phyloP scores from a whole-genome alignment of 2,113 vertebrate genomes.

The Pseudolaguvia tuberculata region DNA sequence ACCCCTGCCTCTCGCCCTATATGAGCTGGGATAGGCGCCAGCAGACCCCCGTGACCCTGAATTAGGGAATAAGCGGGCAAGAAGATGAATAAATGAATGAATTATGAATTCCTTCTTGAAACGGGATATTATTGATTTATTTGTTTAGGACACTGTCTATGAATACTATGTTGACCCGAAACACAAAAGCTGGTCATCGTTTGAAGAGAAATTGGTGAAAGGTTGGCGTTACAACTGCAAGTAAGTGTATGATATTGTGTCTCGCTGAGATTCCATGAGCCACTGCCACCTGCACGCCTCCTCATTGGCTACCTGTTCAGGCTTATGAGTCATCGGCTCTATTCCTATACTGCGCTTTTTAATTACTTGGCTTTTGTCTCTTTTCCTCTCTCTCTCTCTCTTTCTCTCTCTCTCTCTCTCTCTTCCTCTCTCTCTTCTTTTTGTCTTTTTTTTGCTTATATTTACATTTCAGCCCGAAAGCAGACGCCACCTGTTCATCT shows the following conservation, averaged over 20 bases:
- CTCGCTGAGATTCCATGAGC: constrained; percentile 17
- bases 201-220: constrained; percentile 80
- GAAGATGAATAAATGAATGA: no score
- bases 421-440: constrained; percentile 16
- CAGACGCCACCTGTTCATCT: no score
- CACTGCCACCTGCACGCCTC: constrained; percentile 25
- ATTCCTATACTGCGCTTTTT: constrained; percentile 33
- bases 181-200: constrained; percentile 76
- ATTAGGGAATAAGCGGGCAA: no score
- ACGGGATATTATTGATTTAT: constrained; percentile 9
- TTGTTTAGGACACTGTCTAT: constrained; percentile 78
- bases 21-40: no score
- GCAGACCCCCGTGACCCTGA: no score
- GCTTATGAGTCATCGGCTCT: constrained; percentile 26
- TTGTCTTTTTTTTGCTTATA: constrained; percentile 15
- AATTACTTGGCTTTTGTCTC: constrained; percentile 2
- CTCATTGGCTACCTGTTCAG: constrained; percentile 33
- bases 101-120: background rate
- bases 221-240: constrained; percentile 75
- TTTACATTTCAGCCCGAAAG: no score
- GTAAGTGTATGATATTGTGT: constrained; percentile 60
- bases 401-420: constrained; percentile 24
- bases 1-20: no score
- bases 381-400: constrained; percentile 6
- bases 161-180: constrained; percentile 83